Conservation (phyloP, 2,797 vertebrate genomes). For the Liparis tanakae region DNA sequence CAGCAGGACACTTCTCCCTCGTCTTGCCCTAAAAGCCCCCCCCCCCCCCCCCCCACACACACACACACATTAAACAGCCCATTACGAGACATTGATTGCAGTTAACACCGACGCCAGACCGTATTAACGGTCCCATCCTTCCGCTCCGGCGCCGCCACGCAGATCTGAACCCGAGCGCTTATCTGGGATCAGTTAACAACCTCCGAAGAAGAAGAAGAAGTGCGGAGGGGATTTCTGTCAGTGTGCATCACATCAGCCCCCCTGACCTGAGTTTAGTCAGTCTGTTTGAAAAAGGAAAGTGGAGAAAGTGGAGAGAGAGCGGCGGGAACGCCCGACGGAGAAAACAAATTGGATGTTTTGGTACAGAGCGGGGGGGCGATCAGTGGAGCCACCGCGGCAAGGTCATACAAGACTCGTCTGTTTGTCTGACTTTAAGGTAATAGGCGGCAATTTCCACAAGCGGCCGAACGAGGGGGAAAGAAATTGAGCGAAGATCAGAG, state of each 20-base stretch:
- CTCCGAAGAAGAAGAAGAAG: slow-evolving; percentile 38
- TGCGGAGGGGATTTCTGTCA: slow-evolving; percentile 65
- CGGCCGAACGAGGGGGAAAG: slow-evolving; percentile 15
- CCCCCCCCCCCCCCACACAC: slow-evolving; percentile 56
- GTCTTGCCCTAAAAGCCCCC: slow-evolving; percentile 41
- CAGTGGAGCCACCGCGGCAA: slow-evolving; percentile 44
- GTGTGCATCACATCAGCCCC: slow-evolving; percentile 56
- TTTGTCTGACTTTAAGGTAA: slow-evolving; percentile 57
- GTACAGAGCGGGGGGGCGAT: slow-evolving; percentile 36
- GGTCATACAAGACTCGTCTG: slow-evolving; percentile 50
- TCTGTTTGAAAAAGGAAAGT: slow-evolving; percentile 49
- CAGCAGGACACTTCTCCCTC: slow-evolving; percentile 38
- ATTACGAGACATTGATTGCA: slow-evolving; percentile 79
- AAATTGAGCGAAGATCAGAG: slow-evolving; percentile 31
- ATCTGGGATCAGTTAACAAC: slow-evolving; percentile 68
- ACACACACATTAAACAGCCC: slow-evolving; percentile 64
- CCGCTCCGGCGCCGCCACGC: slow-evolving; percentile 40
- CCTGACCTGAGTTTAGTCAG: slow-evolving; percentile 42
- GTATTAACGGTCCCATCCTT: slow-evolving; percentile 76
- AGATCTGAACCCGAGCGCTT: slow-evolving; percentile 60
- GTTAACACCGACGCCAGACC: slow-evolving; percentile 68
- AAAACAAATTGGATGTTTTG: slow-evolving; percentile 63
- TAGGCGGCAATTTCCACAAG: slow-evolving; percentile 61
- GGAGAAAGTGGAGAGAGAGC: slow-evolving; percentile 12
- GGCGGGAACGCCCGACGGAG: slow-evolving; percentile 30